Base-by-base conservation (phyloP, 2,888 invertebrate species). In the Chrysolina haemoptera region DNA sequence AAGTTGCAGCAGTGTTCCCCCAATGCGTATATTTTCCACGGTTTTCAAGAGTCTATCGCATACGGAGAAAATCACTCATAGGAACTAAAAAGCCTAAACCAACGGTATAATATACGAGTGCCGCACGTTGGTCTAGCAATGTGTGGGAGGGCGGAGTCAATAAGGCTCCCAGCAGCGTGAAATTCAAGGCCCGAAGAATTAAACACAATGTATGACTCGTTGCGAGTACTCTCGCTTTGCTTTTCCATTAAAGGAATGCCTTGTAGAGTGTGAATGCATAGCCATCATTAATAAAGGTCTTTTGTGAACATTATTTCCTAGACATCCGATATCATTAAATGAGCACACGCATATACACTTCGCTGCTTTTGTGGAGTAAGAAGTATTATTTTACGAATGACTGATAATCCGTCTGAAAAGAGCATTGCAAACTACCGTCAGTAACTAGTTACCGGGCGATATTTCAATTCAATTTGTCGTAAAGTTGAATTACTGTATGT, bases 261-360 rank as follows among this genome's bases (percentile, higher is more conserved):
- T 8, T 59, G 59, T 22, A 27, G 59, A 59, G 59, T 59, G 59
- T 59, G 59, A 59, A 59, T 59, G 35, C 59, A 14, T 59, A 59
- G 27, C 27, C 59, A 59, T 35, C 59, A 35, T 59, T 59, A 59
- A 59, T 59, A 59, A 59, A n/a, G 35, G 35, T 59, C 59, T 59
- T 59, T 59, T 59, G 59, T 59, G 59, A n/a, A 59, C 59, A 35
- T 59, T 59, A 59, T 59, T 59, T 59, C 59, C 59, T 59, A 59
- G 35, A 59, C n/a, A 59, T 11, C 53, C 59, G 59, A 59, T 59
- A 59, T 59, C 59, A 35, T 59, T 35, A 10, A 59, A 59, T 35
- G 35, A 35, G 8, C 59, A 27, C 35, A 27, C 35, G 12, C 53
- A 53, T 20, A 53, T 20, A 50, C 50, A 59, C n/a, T 22, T n/a